Evolutionary conservation across 2,888 invertebrate species (phyloP), one percentile per base, ranked within the genome.

Genomic region (Ophion obscuratus): DNA sequence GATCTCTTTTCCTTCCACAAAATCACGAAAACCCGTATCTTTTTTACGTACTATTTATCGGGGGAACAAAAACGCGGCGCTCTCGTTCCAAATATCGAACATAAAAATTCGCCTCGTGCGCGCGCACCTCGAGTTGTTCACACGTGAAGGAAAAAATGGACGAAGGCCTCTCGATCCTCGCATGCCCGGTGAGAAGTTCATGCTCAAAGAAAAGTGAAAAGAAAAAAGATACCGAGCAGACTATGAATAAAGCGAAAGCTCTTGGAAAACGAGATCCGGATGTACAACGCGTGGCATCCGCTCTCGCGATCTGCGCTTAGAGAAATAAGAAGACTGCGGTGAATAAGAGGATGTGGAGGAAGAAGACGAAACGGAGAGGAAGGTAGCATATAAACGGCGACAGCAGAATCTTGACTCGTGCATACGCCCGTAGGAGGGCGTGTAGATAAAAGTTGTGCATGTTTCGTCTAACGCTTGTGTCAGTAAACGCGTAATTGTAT

Each of bases 391-490:
- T 70, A 62, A 78, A 53, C 73, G 71, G 76, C 75, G 77, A 68
- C 59, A 83, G 77, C 80, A 83, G 83, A 88, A 88, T 87, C 87
- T 88, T 88, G 88, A 87, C 87, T 86, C 83, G 81, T 79, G 53
- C 53, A 67, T 59, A 76, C 83, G 78, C 73, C 78, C 85, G 82
- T 79, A 85, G 83, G 71, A 78, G 77, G 76, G 75, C 76, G 75
- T 76, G 83, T 87, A 87, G 83, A 81, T 70, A 81, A 81, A 84
- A 83, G 80, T 84, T 85, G 82, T 82, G 89, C 89, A 89, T 88
- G 89, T 80, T 71, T 84, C 77, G n/a, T 81, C 84, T 88, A 88
- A 88, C 86, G 87, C 88, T 88, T 86, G 78, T 79, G 53, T 81
- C 74, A 86, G 87, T 87, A 85, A 85, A 87, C 78, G 88, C 89